phyloP scores from a whole-genome alignment of 2,888 invertebrate genomes.

The Pimpla rufipes region DNA sequence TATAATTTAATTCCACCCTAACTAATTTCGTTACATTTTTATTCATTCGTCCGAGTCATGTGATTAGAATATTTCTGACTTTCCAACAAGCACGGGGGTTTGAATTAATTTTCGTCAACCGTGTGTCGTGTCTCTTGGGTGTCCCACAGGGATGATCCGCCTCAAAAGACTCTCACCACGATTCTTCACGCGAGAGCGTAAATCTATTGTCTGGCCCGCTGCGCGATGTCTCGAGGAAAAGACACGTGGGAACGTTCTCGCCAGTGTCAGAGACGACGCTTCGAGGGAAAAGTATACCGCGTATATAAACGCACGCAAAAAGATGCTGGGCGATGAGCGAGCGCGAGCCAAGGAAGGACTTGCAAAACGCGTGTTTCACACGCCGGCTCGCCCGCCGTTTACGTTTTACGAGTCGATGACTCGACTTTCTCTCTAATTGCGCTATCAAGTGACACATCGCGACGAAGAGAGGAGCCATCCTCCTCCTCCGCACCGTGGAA shows the following conservation, averaged over 20 bases:
- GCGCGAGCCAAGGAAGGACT: background rate
- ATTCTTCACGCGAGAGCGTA: constrained; percentile 19
- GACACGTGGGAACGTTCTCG: constrained; percentile 33
- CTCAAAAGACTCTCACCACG: background rate
- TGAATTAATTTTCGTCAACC: constrained; percentile 6
- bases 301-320: constrained; percentile 36
- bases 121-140: background rate
- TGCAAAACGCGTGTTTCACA: constrained; percentile 76
- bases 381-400: constrained; percentile 67
- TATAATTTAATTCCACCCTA: too few relatives aligned
- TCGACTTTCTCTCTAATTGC: constrained; percentile 76
- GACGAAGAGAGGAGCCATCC: constrained; percentile 54
- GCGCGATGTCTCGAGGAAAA: constrained; percentile 16
- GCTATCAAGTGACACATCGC: constrained; percentile 79
- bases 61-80: background rate
- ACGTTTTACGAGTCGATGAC: constrained; percentile 56
- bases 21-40: too few relatives aligned
- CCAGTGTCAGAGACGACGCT: background rate
- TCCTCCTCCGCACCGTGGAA: constrained; percentile 38
- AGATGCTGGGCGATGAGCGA: background rate
- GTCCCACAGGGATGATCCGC: background rate
- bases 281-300: constrained; percentile 22
- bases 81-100: background rate
- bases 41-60: too few relatives aligned
- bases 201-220: constrained; percentile 20